Evolutionary conservation across 2,113 vertebrate species (phyloP).

Genomic region (Siniperca chuatsi): DNA sequence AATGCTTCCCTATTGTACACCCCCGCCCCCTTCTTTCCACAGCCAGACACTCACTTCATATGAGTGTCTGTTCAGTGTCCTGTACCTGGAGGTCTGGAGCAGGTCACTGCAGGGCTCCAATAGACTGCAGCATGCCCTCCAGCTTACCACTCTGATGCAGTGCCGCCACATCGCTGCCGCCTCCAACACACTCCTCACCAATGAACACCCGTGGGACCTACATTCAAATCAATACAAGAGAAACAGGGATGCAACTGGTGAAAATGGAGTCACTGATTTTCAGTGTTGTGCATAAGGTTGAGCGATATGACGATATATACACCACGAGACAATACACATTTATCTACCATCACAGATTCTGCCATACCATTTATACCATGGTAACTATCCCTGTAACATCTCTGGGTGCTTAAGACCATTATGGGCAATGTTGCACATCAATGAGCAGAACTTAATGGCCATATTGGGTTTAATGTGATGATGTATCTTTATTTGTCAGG

Average conservation of each 20-base stretch:
- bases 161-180: conserved; percentile 80
- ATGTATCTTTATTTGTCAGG: neutral
- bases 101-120: conserved; percentile 82
- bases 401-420: neutral
- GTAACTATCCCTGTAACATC: neutral
- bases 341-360: neutral
- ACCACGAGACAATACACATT: neutral
- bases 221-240: neutral
- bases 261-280: neutral
- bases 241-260: neutral
- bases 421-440: neutral
- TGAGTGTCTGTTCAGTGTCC: neutral
- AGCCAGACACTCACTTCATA: neutral
- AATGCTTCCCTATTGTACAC: neutral
- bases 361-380: too few relatives aligned
- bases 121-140: conserved; percentile 73
- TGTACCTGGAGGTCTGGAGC: conserved; percentile 59
- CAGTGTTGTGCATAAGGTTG: neutral
- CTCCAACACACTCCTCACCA: conserved; percentile 87
- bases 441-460: neutral
- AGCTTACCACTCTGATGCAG: conserved; percentile 80
- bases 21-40: too few relatives aligned
- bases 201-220: conserved; percentile 91
- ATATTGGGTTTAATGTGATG: neutral
- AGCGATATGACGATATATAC: neutral